Conservation (phyloP, 2,113 vertebrate genomes). For the Pangasianodon gigas region DNA sequence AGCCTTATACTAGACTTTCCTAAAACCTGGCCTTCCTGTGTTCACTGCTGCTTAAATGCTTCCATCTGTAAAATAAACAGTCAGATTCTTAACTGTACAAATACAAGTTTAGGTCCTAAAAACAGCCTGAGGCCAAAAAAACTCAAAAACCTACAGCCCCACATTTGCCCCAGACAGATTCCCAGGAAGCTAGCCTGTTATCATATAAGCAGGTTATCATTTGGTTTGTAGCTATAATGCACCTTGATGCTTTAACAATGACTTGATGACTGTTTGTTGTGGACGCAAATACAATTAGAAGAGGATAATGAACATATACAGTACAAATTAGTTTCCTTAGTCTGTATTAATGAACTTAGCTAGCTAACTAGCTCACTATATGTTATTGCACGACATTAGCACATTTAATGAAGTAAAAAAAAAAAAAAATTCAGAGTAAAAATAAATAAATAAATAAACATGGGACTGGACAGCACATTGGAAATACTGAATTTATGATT, state of each 20-base stretch:
- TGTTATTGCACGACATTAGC: neutral
- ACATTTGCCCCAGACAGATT: neutral
- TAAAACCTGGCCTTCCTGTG: constrained; percentile 6
- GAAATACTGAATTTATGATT: neutral
- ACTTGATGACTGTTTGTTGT: neutral
- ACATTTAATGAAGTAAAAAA: no score
- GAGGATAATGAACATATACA: no score
- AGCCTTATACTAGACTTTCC: neutral
- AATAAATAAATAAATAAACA: no score
- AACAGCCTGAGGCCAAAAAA: neutral
- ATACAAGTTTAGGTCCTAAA: neutral
- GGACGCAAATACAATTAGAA: no score
- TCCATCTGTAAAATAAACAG: neutral
- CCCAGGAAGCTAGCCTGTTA: no score
- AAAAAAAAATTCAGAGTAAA: no score
- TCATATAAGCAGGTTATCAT: neutral
- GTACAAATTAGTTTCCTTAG: neutral
- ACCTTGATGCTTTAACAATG: neutral
- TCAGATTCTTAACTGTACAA: constrained; percentile 3
- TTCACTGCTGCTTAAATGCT: neutral
- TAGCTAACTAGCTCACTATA: neutral
- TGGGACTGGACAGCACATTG: neutral
- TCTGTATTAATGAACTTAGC: neutral
- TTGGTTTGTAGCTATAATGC: neutral
- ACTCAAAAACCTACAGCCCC: neutral